Percentiles rank a stretch among this genome's conserved stretches.
Conservation (phyloP, 2,888 invertebrate species). For the Apotomis turbidana region DNA sequence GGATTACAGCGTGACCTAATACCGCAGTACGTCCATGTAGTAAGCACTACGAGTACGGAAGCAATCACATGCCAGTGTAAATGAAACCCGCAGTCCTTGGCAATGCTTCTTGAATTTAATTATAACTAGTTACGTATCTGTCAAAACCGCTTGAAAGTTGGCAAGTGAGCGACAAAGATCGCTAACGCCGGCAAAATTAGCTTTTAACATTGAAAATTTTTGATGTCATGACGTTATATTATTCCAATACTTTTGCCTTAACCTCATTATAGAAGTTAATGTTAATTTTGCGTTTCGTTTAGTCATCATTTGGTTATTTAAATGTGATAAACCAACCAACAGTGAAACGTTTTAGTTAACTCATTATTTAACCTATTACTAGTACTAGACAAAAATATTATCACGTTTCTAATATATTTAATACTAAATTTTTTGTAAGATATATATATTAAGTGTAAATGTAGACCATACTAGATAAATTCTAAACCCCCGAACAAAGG, state of each 20-base stretch:
- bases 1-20: background rate
- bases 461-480: background rate
- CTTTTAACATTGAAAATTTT: slow-evolving; percentile 57
- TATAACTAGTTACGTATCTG: slow-evolving; percentile 75
- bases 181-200: slow-evolving; percentile 67
- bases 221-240: slow-evolving; percentile 38
- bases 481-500: background rate
- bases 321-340: too few relatives aligned
- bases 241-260: slow-evolving; percentile 46
- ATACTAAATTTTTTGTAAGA: too few relatives aligned
- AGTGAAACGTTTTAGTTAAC: too few relatives aligned
- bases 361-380: too few relatives aligned
- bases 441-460: background rate
- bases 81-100: slow-evolving; percentile 64
- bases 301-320: too few relatives aligned
- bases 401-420: too few relatives aligned
- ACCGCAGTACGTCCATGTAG: background rate
- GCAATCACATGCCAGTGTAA: slow-evolving; percentile 41
- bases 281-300: background rate
- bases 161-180: slow-evolving; percentile 66
- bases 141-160: slow-evolving; percentile 78
- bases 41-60: slow-evolving; percentile 26
- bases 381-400: too few relatives aligned
- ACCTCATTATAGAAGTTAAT: slow-evolving; percentile 20
- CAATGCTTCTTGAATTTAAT: slow-evolving; percentile 78